phyloP scores from a whole-genome alignment of 2,888 invertebrate species.

The Xanthia icteritia region DNA sequence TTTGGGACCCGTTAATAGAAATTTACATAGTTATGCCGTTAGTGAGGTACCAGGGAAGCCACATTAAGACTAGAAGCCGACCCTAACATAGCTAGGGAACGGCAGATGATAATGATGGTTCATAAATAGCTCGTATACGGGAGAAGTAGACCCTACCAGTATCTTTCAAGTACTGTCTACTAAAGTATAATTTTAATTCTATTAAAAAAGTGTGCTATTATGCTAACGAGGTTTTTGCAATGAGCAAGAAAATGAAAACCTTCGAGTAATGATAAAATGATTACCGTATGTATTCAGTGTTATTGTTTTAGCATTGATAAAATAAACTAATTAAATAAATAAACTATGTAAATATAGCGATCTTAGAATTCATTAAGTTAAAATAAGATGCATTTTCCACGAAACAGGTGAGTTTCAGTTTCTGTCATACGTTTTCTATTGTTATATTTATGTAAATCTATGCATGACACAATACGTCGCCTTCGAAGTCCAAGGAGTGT shows the following conservation, averaged over 20 bases:
- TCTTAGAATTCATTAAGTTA: background rate
- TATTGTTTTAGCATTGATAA: constrained; percentile 18
- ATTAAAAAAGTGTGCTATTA: constrained; percentile 6
- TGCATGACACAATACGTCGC: background rate
- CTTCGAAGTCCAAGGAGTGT: background rate
- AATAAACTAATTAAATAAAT: background rate
- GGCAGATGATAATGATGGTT: no score
- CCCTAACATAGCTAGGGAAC: background rate
- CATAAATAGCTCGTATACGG: background rate
- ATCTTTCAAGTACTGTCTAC: no score
- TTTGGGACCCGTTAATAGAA: no score
- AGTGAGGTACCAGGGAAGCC: no score
- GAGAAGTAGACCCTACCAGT: no score
- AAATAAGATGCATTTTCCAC: background rate
- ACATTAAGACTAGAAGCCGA: background rate
- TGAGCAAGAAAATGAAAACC: constrained; percentile 46
- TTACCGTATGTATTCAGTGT: background rate
- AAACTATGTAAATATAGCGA: background rate
- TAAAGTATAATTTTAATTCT: background rate
- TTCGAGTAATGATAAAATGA: constrained; percentile 45
- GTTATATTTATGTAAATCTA: background rate
- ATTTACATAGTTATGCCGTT: no score
- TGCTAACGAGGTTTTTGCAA: constrained; percentile 6
- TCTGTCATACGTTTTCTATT: background rate
- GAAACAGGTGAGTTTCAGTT: background rate